phyloP scores from a whole-genome alignment of 2,888 invertebrate genomes.

The Punctoribates punctum region DNA sequence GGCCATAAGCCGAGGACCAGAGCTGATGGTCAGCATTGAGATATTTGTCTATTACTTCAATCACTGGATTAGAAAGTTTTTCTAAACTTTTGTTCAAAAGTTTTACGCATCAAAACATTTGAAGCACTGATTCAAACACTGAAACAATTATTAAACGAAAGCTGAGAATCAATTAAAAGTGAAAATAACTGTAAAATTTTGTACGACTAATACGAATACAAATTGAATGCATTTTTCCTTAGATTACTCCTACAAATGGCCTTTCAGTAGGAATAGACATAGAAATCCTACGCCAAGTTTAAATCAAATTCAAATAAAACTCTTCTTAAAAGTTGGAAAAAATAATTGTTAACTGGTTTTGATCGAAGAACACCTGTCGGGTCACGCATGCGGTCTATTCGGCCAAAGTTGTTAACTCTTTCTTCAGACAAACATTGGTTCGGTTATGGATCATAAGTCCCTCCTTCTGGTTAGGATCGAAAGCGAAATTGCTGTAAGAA shows the following conservation, averaged over 20 bases:
- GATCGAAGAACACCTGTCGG: constrained; percentile 25
- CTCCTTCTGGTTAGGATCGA: neutral
- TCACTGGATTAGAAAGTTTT: neutral
- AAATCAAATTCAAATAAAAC: neutral
- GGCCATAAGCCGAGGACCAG: constrained; percentile 17
- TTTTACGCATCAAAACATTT: too few relatives aligned
- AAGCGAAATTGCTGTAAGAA: neutral
- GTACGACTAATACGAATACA: neutral
- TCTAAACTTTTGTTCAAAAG: neutral
- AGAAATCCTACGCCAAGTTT: constrained; percentile 1
- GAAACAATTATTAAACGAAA: neutral
- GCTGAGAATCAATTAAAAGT: constrained; percentile 4
- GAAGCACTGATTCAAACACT: neutral
- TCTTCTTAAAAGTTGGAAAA: neutral
- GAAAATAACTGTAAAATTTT: constrained; percentile 1
- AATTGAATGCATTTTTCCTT: constrained; percentile 13
- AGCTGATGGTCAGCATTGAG: neutral
- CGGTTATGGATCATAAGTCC: neutral
- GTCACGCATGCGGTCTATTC: constrained; percentile 34
- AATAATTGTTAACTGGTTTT: constrained; percentile 24
- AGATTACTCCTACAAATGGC: constrained; percentile 23
- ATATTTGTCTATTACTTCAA: neutral
- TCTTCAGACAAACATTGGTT: neutral
- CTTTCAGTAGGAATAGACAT: constrained; percentile 11
- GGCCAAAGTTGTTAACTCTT: neutral